These are phyloP conservation scores for Drosophila percnosoma DNA, from an alignment of 2,888 invertebrate genomes.

Conservation along the genomic window DNA sequence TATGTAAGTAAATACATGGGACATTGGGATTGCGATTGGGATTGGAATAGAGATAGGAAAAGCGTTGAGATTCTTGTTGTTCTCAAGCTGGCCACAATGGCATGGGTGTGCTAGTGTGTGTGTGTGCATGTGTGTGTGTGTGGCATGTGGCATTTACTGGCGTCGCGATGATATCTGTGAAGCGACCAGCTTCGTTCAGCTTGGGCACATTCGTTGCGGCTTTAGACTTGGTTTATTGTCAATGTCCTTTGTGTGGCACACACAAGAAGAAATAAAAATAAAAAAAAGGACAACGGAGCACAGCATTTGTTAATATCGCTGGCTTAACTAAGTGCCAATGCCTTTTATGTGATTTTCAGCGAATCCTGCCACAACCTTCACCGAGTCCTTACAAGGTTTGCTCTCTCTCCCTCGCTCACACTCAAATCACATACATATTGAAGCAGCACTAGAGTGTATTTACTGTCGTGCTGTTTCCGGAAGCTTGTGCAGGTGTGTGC, in stretches of 20 bases:
- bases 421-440: conserved; percentile 31
- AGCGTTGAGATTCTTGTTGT: conserved; percentile 39
- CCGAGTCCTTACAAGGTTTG: conserved; percentile 15
- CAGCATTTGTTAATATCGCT: conserved; percentile 78
- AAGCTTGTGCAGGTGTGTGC: conserved; percentile 30
- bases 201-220: conserved; percentile 53
- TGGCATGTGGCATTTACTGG: conserved; percentile 72
- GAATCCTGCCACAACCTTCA: conserved; percentile 15
- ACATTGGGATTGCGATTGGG: conserved; percentile 28
- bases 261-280: background rate
- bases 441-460: conserved; percentile 45
- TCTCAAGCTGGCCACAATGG: conserved; percentile 51
- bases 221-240: conserved; percentile 58
- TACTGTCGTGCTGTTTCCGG: conserved; percentile 30
- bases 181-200: conserved; percentile 30
- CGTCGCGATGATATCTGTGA: conserved; percentile 55
- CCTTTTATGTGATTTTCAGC: conserved; percentile 75
- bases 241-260: conserved; percentile 43
- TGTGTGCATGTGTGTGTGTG: conserved; percentile 4
- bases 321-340: conserved; percentile 79
- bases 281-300: conserved; percentile 53
- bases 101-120: background rate
- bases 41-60: conserved; percentile 39
- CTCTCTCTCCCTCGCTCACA: background rate
- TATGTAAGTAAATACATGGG: conserved; percentile 47